Percentiles rank a stretch among this genome's conserved stretches.
Conservation (phyloP, 2,113 vertebrate species). For the Eolophus roseicapilla region DNA sequence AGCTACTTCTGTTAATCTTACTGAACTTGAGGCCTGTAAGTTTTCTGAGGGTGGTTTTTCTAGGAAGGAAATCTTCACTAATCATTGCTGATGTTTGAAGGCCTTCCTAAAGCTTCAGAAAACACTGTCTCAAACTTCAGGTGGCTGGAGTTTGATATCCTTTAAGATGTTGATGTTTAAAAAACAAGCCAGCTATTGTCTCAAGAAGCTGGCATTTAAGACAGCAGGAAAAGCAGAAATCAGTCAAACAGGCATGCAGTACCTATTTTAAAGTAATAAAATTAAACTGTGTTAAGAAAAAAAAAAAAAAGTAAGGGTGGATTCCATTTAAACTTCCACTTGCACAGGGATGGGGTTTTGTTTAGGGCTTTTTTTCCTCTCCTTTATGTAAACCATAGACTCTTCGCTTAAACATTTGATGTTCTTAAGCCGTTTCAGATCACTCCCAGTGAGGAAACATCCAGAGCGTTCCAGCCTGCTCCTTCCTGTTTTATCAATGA, state of each 20-base stretch:
- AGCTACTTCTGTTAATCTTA: not conserved
- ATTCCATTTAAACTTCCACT: not conserved
- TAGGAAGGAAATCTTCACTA: not conserved
- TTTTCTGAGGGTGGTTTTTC: not conserved
- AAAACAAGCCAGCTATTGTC: not conserved
- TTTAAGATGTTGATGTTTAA: not conserved
- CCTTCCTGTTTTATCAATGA: constrained; percentile 51
- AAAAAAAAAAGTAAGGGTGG: not conserved
- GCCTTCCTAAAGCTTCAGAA: not conserved
- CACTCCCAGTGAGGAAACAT: not conserved
- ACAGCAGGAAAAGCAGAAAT: not conserved
- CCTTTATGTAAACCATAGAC: not conserved
- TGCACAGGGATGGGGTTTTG: not conserved
- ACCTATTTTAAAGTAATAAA: not conserved
- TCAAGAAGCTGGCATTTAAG: not conserved
- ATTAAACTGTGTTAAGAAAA: not conserved
- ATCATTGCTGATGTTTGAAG: not conserved
- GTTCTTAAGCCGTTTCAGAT: not conserved
- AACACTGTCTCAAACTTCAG: not conserved
- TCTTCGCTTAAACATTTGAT: not conserved
- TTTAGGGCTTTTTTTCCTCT: not conserved
- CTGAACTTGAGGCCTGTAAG: not conserved
- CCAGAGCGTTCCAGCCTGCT: constrained; percentile 31
- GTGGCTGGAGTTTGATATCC: not conserved
- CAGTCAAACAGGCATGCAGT: not conserved